Evolutionary conservation across 2,888 invertebrate species (phyloP), one percentile per base, ranked within the genome.

Genomic region (Crocallis elinguaria): DNA sequence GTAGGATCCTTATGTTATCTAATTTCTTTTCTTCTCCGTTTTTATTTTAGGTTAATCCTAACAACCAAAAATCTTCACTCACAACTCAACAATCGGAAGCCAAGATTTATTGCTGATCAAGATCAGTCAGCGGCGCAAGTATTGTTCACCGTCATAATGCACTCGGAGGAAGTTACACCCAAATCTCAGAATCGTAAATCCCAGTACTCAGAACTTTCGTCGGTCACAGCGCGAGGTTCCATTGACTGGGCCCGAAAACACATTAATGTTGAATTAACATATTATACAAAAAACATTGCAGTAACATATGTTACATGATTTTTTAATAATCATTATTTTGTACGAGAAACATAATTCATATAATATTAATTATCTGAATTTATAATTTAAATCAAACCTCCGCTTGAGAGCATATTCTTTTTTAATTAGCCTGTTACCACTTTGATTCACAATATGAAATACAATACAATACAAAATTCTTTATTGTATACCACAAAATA

Each of bases 211-310:
- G 80, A 81, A 88, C 83, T 88, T 88, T 88, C 87, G 74, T 75
- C 75, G 81, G 84, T 83, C 82, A 78, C 75, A 76, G 74, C 37
- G 49, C 39, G 75, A 72, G 80, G 89, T 88, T 88, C 88, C 88
- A 83, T 77, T 84, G 78, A 79, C 71, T 82, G 88, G 79, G 81
- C 82, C 82, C 87, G 80, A 83, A 86, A 87, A 84, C 74, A 83
- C 87, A 88, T 88, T 88, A n/a, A 88, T 84, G 78, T 82, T 68
- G 84, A 79, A 84, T 87, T 84, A 88, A 83, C 82, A 50, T 48
- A 49, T 49, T 35, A 49, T 49, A 49, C 12, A 12, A 21, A 0
- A 16, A 9, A 9, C 11, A 21, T 8, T 5, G 9, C 52, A 80
- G 52, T 52, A 52, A 14, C 16, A 32, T 27, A 38, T 13, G 32